Evolutionary conservation across 2,113 vertebrate species (phyloP).

Genomic region (Amblyopsis rosae): DNA sequence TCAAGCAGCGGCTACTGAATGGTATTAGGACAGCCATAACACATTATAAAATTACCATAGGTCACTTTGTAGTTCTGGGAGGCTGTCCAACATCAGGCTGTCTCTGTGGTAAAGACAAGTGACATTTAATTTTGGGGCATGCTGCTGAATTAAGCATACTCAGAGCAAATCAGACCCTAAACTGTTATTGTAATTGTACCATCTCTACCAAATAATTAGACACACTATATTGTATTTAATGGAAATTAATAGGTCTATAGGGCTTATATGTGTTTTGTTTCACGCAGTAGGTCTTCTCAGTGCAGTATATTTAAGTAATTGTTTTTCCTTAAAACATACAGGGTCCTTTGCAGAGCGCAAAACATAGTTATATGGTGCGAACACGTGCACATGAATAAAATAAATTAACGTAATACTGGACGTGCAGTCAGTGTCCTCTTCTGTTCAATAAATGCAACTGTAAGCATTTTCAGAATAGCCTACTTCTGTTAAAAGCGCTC

Average conservation of each 20-base stretch:
- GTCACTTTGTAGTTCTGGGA: constrained; percentile 8
- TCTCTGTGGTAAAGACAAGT: background rate
- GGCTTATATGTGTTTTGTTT: too few relatives aligned
- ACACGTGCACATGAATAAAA: too few relatives aligned
- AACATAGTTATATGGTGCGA: too few relatives aligned
- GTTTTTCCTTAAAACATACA: too few relatives aligned
- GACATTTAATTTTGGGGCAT: constrained; percentile 10
- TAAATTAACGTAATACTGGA: background rate
- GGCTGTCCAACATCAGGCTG: constrained; percentile 1
- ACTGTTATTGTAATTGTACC: background rate
- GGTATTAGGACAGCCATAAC: constrained; percentile 1
- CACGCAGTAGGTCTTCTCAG: too few relatives aligned
- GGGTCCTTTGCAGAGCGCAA: too few relatives aligned
- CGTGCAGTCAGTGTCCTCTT: constrained; percentile 47
- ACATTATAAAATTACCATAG: constrained; percentile 28
- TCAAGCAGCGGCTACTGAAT: constrained; percentile 10
- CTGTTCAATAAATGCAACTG: constrained; percentile 18
- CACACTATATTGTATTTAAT: too few relatives aligned
- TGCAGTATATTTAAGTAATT: too few relatives aligned
- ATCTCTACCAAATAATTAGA: background rate
- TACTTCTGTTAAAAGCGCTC: background rate
- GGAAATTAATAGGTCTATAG: too few relatives aligned
- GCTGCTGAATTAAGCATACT: constrained; percentile 4
- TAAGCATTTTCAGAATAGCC: background rate
- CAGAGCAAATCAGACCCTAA: background rate